Evolutionary conservation across 2,113 vertebrate species (phyloP), one percentile per base, ranked within the genome.

Genomic region (Nycticryphes semicollaris): DNA sequence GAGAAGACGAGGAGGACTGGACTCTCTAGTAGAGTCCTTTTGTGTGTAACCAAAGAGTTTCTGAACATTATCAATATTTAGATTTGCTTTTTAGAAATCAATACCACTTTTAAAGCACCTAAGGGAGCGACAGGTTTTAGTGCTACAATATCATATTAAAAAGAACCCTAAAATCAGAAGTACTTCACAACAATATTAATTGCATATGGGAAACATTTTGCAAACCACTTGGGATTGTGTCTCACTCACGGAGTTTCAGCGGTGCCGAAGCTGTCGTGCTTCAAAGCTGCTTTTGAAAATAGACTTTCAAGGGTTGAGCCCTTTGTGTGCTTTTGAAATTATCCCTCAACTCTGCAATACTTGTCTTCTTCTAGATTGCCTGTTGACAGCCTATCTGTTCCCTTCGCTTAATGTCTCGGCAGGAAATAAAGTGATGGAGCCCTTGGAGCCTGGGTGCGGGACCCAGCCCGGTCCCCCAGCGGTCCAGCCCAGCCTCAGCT

Each of bases 211-310:
- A 77, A 54, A 70, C 28, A 35, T 91, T 94, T 79, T 81, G 47
- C 62, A 59, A 77, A 85, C 64, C 67, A 77, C 20, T 94, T 83
- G 66, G 87, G 67, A 90, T 76, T 91, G 43, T 53, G 45, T 54
- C 57, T 89, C 81, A 20, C 50, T 76, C 48, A 4, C 14, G 85
- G 93, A 41, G 67, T 94, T 93, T 74, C 72, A 59, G 78, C 1
- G 0, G 62, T 76, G 81, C 53, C 4, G 5, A 37, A 82, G 45
- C 87, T 62, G 69, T 82, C 0, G 10, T 95, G 78, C 81, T 93
- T 89, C 87, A 93, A 90, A 94, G 91, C 67, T 53, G 63, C 78
- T 79, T 87, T 87, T 82, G 89, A 64, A 90, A 85, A 89, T 35
- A 39, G 68, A 74, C 51, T 94, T 93, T 56, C 39, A 43, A 84